Base-by-base conservation (phyloP, 2,888 invertebrate species). In the Psylliodes chrysocephalus region DNA sequence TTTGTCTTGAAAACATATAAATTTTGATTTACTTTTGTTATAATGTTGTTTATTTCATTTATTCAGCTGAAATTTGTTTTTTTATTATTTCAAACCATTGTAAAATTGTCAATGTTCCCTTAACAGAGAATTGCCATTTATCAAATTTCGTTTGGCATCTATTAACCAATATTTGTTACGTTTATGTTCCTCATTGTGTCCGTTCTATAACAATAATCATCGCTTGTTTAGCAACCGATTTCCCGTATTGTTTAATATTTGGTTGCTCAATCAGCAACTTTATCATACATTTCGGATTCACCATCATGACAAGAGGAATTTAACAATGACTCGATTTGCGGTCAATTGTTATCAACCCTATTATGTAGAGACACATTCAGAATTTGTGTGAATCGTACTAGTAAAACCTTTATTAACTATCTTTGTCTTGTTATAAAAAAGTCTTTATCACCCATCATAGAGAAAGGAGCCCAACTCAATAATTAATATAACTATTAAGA, bases 131-230 rank as follows among this genome's bases (percentile, higher is more conserved):
- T 33, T 15, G 40, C 42, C 54, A 28, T 54, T 42, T 54, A 54
- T 54, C 54, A 54, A 54, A 54, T 42, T 42, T 42, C 42, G 14
- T 40, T 14, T 15, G 12, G 8, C 17, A 15, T 42, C n/a, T 54
- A 42, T 42, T 54, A 54, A 54, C 42, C 40, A 54, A 28, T 42
- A 42, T 54, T 54, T 54, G 54, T 54, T 42, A 54, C 54, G 54
- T 25, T 42, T 17, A 42, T 15, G 22, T 53, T 12, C n/a, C 38
- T 14, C 46, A 19, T 25, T 47, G 38, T 40, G 17, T 54, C 42
- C 54, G 5, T 12, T 14, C 4, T 14, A 15, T 19, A 28, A 35
- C 22, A 4, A 30, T 25, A 40, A 53, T 35, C 2, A 10, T n/a
- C n/a, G 35, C 35, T 35, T 35, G 33, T 33, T 7, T 33, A 10